These are phyloP conservation scores for Cyphomyrmex costatus DNA, from an alignment of 1,140 invertebrate genomes.

Conservation along the genomic window DNA sequence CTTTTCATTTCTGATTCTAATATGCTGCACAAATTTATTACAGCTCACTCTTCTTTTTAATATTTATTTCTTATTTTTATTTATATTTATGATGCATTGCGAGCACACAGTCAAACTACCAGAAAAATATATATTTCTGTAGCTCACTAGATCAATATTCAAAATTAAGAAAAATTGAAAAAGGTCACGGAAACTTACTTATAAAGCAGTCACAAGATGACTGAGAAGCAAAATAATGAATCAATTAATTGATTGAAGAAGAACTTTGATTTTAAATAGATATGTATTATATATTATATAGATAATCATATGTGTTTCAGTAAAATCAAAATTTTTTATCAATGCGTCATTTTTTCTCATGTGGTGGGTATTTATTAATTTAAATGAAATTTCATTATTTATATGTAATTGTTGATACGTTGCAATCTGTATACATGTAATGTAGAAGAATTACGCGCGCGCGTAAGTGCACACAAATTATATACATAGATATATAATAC, in stretches of 20 bases:
- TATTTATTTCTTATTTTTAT: slow-evolving; percentile 19
- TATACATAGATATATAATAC: neutral
- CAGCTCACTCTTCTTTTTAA: neutral
- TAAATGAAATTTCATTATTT: neutral
- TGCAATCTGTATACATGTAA: neutral
- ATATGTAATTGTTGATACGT: neutral
- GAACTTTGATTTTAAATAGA: slow-evolving; percentile 3
- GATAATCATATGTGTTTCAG: neutral
- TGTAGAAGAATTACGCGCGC: neutral
- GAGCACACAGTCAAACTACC: neutral
- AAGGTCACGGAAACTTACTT: neutral
- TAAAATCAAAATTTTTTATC: neutral
- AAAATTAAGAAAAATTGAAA: slow-evolving; percentile 7
- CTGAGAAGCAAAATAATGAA: slow-evolving; percentile 42
- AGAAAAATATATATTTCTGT: slow-evolving; percentile 38
- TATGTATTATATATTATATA: neutral
- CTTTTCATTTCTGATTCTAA: slow-evolving; percentile 29
- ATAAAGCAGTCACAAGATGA: neutral
- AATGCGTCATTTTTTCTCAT: neutral
- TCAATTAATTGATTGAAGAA: neutral
- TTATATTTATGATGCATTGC: slow-evolving; percentile 6
- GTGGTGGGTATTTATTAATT: neutral
- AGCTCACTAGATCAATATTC: neutral
- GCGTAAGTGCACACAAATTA: no score
- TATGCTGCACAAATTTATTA: neutral